These are phyloP conservation scores for Acyrthosiphon pisum DNA, from an alignment of 1,140 invertebrate genomes.

Conservation along the genomic window DNA sequence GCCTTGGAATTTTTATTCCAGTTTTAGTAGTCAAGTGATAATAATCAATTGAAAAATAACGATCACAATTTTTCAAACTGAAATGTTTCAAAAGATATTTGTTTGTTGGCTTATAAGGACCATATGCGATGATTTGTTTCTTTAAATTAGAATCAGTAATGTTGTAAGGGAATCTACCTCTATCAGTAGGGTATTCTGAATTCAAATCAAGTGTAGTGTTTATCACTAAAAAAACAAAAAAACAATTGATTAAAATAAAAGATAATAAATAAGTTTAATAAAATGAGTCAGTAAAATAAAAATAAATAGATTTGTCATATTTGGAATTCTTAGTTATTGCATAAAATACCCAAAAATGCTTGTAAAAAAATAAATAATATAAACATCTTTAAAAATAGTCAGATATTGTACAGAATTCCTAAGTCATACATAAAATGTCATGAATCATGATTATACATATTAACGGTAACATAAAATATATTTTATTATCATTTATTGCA, in stretches of 20 bases:
- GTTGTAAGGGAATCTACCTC: background rate
- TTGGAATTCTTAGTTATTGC: background rate
- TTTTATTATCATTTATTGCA: no score
- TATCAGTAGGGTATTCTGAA: conserved; percentile 1
- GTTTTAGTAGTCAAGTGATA: background rate
- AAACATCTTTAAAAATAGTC: background rate
- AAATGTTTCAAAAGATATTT: background rate
- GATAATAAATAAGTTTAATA: background rate
- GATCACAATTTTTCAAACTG: background rate
- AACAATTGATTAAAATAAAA: background rate
- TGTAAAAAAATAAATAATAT: background rate
- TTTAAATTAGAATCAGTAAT: conserved; percentile 18
- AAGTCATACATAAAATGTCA: background rate
- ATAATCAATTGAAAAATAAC: background rate
- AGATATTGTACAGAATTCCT: background rate
- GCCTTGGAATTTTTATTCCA: conserved; percentile 15
- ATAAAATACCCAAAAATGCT: background rate
- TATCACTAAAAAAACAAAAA: background rate
- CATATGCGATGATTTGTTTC: background rate
- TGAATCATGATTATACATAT: background rate
- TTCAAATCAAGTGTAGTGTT: background rate
- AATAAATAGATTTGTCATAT: background rate
- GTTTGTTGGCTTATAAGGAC: conserved; percentile 3
- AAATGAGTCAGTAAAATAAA: conserved; percentile 14
- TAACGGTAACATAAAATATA: background rate